Base-by-base conservation (phyloP, 2,797 vertebrate species). In the Malacoctenus gilli region DNA sequence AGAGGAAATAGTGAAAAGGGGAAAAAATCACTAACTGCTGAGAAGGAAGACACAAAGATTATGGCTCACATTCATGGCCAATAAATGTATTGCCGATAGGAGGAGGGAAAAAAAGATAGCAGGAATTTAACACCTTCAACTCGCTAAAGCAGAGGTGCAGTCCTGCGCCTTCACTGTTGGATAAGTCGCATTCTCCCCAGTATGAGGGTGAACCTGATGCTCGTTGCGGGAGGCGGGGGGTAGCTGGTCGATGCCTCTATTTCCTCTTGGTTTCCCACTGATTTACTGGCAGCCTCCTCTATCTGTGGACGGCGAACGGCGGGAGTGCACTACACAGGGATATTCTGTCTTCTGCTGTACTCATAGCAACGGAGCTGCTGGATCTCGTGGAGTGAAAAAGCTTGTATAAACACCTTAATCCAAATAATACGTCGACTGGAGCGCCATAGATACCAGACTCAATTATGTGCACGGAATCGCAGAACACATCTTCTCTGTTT, bases 201-300 rank as follows among this genome's bases (percentile, higher is more conserved):
- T 36, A 22, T 28, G 14, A 25, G 28, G 7, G 19, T 16, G 1
- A 68, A 57, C 53, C 11, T 30, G n/a, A 21, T 15, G 38, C 37
- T 73, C 16, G 1, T 15, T 12, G 30, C 28, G 44, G 21, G 7
- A 46, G 20, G 50, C 12, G 15, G 32, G 11, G 19, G 41, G 48
- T 11, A 6, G 35, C 21, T 36, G 28, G n/a, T 42, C 30, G n/a
- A 65, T 55, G 16, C 10, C 14, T 61, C 19, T 43, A 20, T 25
- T 25, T 37, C 47, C 25, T 25, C 20, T 37, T 54, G 15, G 14
- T 42, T 40, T 65, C 36, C 52, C 12, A 12, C 65, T 41, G 59
- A 32, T 56, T 53, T 39, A 14, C 38, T 74, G 72, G 52, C 66
- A 71, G 14, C 39, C 40, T 52, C 32, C 14, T 75, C 41, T 35